A percentile compares a stretch with the other conserved stretches of the same genome.
These are phyloP conservation scores for Pollenia angustigena DNA, from an alignment of 2,888 invertebrate species.

Conservation along the genomic window DNA sequence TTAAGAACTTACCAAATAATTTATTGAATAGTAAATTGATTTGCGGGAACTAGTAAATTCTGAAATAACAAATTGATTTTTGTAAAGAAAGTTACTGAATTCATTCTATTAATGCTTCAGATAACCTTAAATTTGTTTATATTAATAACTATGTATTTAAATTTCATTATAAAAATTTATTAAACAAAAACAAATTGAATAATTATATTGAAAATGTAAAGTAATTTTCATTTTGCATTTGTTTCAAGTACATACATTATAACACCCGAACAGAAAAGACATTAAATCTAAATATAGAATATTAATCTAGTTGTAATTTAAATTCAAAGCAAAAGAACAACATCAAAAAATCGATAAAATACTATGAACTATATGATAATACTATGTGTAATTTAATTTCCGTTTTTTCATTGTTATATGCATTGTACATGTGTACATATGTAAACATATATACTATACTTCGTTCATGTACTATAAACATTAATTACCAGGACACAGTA, in stretches of 20 bases:
- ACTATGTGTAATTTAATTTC: constrained; percentile 17
- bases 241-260: constrained; percentile 31
- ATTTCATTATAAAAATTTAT: background rate
- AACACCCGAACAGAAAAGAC: constrained; percentile 21
- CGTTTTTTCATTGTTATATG: constrained; percentile 1
- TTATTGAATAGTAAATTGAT: too few species aligned
- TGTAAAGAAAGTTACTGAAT: too few species aligned
- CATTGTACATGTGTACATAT: background rate
- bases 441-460: too few species aligned
- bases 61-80: too few species aligned
- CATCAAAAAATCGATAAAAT: constrained; percentile 49
- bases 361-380: constrained; percentile 14
- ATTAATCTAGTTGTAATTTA: constrained; percentile 29
- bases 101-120: too few species aligned
- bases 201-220: background rate
- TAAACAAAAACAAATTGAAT: constrained; percentile 10
- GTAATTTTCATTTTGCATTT: constrained; percentile 23
- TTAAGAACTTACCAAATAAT: too few species aligned
- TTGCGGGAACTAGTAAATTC: too few species aligned
- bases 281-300: constrained; percentile 38
- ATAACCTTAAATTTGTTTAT: too few species aligned
- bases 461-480: background rate
- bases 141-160: too few species aligned
- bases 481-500: background rate
- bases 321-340: constrained; percentile 3